phyloP scores from a whole-genome alignment of 2,113 vertebrate species.

The Pungitius pungitius region DNA sequence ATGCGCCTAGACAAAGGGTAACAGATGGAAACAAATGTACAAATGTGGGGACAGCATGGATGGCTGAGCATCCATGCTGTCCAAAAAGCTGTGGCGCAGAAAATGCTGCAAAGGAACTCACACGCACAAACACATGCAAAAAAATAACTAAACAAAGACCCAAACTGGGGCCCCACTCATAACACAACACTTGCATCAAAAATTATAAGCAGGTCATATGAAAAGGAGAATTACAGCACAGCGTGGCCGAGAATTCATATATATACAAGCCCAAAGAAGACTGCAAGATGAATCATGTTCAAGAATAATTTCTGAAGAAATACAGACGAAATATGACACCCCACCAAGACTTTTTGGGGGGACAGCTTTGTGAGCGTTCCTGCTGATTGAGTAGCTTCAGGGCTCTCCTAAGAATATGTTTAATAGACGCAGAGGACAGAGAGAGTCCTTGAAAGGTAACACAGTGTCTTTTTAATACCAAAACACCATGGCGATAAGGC shows the following conservation, averaged over 20 bases:
- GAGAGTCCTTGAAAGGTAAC: conserved; percentile 1
- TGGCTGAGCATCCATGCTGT: conserved; percentile 54
- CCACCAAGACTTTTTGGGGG: not conserved
- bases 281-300: not conserved
- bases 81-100: conserved; percentile 30
- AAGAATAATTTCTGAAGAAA: not conserved
- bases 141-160: not conserved
- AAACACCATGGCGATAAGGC: not conserved
- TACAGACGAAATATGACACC: not conserved
- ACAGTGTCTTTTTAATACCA: conserved; percentile 3
- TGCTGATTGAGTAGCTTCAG: not conserved
- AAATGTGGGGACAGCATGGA: not conserved
- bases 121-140: not conserved
- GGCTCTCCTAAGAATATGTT: not conserved
- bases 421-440: conserved; percentile 7
- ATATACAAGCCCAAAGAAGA: not conserved
- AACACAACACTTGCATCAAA: conserved; percentile 9
- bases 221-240: conserved; percentile 7
- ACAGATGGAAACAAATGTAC: conserved; percentile 30
- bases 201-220: conserved; percentile 12
- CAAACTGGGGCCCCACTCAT: conserved; percentile 1
- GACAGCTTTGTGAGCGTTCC: not conserved
- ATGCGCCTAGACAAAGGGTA: conserved; percentile 36
- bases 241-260: not conserved
- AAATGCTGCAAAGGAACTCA: conserved; percentile 21